Conservation (phyloP, 2,888 invertebrate genomes). For the Machimus atricapillus region DNA sequence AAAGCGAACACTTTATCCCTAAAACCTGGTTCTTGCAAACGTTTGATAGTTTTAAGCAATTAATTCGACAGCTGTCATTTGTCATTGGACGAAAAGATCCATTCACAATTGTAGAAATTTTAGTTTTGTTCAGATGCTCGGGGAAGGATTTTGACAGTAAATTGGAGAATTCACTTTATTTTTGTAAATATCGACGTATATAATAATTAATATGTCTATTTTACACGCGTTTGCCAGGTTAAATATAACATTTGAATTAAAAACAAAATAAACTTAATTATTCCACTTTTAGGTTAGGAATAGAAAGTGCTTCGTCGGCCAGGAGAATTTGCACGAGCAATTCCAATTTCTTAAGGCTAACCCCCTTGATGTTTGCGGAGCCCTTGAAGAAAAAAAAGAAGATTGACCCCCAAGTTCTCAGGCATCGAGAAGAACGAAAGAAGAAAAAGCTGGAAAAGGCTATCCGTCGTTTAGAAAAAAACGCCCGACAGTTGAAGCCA, state of each 20-base stretch:
- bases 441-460: conserved; percentile 86
- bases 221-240: background rate
- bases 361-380: conserved; percentile 68
- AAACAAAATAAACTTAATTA: background rate
- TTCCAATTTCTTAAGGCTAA: conserved; percentile 11
- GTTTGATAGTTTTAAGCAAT: background rate
- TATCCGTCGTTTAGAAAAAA: conserved; percentile 81
- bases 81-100: background rate
- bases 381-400: conserved; percentile 91
- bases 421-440: conserved; percentile 81
- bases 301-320: background rate
- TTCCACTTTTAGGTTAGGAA: background rate
- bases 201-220: background rate
- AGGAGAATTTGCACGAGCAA: background rate
- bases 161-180: background rate
- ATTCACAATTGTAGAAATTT: background rate
- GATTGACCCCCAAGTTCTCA: conserved; percentile 80
- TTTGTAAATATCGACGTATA: background rate
- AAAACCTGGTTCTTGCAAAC: background rate
- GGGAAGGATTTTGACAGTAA: background rate
- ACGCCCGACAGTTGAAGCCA: conserved; percentile 85
- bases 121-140: background rate
- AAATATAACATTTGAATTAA: background rate
- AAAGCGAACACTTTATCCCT: background rate
- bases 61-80: background rate